Evolutionary conservation across 2,888 invertebrate genomes (phyloP).

Genomic region (Synergus laeviventris): DNA sequence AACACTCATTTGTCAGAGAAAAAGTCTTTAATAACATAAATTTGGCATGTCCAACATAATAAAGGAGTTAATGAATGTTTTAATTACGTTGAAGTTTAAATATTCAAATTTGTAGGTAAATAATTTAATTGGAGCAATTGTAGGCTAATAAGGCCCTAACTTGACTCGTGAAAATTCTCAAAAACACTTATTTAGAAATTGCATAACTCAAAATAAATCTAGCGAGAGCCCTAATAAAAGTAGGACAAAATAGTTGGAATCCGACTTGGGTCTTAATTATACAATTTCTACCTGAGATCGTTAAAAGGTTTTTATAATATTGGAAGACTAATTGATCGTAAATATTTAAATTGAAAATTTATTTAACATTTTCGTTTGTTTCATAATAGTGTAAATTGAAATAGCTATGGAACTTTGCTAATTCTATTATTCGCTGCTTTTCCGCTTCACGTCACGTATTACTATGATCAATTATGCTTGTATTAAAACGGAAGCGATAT

Average conservation of each 20-base stretch:
- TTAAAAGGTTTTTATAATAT: neutral
- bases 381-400: slow-evolving; percentile 2
- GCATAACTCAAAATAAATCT: too few species aligned
- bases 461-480: slow-evolving; percentile 7
- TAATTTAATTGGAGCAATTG: too few species aligned
- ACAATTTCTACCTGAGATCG: neutral
- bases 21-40: neutral
- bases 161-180: too few species aligned
- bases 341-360: neutral
- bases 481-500: slow-evolving; percentile 18
- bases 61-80: too few species aligned
- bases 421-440: slow-evolving; percentile 6
- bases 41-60: neutral
- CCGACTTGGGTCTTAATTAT: too few species aligned
- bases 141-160: too few species aligned
- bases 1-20: neutral
- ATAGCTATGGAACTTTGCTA: neutral
- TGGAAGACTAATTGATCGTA: neutral
- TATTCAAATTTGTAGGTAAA: too few species aligned
- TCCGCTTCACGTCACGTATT: neutral
- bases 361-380: neutral
- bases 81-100: too few species aligned
- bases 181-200: too few species aligned
- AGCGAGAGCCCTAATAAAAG: too few species aligned
- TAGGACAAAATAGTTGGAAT: too few species aligned